Evolutionary conservation across 2,888 invertebrate genomes (phyloP).

Genomic region (Xylota segnis): DNA sequence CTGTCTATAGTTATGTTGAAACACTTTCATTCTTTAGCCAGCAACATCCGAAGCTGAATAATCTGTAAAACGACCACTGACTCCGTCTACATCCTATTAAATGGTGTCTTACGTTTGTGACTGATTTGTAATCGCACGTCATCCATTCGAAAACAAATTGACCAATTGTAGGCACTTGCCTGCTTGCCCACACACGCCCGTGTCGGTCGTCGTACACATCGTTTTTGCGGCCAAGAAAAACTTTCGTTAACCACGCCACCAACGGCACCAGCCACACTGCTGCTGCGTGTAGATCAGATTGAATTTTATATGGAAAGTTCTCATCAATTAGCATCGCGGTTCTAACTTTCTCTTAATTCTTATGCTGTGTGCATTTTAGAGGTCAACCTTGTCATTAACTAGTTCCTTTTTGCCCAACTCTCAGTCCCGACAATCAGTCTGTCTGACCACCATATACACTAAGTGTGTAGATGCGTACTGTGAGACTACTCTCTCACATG

Average conservation of each 20-base stretch:
- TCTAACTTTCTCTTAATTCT: constrained; percentile 78
- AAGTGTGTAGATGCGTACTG: constrained; percentile 54
- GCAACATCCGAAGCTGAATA: no score
- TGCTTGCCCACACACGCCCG: constrained; percentile 44
- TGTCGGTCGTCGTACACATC: constrained; percentile 1
- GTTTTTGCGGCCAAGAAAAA: constrained; percentile 50
- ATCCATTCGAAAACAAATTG: constrained; percentile 39
- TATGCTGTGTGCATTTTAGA: constrained; percentile 74
- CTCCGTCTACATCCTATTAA: not conserved
- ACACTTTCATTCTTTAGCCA: no score
- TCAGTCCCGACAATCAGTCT: constrained; percentile 72
- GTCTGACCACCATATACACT: constrained; percentile 56
- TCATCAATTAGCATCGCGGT: constrained; percentile 78
- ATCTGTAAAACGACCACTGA: not conserved
- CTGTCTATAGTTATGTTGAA: no score
- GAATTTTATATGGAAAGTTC: constrained; percentile 76
- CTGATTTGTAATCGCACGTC: constrained; percentile 33
- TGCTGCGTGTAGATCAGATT: constrained; percentile 55
- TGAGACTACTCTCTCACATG: constrained; percentile 60
- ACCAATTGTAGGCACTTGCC: constrained; percentile 38
- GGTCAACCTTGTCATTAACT: constrained; percentile 75
- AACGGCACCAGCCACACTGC: constrained; percentile 14
- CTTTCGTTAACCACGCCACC: constrained; percentile 63
- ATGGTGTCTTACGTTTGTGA: constrained; percentile 14
- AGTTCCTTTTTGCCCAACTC: constrained; percentile 71